A percentile compares a stretch with the other conserved stretches of the same genome.
Evolutionary conservation across 2,888 invertebrate genomes (phyloP).

Genomic region (Brachylomia viminalis): DNA sequence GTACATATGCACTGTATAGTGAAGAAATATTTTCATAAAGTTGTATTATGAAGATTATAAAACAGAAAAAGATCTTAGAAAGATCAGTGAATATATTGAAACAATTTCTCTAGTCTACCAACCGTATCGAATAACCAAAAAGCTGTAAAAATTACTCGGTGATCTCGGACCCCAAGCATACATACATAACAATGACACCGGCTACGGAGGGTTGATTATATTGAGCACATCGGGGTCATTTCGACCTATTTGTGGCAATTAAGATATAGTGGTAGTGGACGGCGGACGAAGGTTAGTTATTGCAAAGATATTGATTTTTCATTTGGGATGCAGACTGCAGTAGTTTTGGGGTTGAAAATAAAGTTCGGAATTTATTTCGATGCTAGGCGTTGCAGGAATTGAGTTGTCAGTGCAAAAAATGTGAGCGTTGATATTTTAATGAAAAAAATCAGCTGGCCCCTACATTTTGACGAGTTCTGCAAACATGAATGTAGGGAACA

Average conservation of each 20-base stretch:
- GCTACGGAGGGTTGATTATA: constrained; percentile 62
- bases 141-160: constrained; percentile 46
- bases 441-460: too few relatives aligned
- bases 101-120: constrained; percentile 22
- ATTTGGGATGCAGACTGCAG: constrained; percentile 49
- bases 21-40: too few relatives aligned
- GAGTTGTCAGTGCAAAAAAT: not conserved
- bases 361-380: not conserved
- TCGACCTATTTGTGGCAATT: constrained; percentile 68
- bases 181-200: constrained; percentile 61
- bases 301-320: constrained; percentile 62
- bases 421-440: not conserved
- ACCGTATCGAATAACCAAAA: constrained; percentile 36
- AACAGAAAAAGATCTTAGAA: not conserved
- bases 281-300: constrained; percentile 46
- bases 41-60: too few relatives aligned
- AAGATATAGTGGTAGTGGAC: constrained; percentile 52
- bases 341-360: constrained; percentile 18
- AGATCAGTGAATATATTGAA: not conserved
- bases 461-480: too few relatives aligned
- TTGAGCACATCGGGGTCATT: constrained; percentile 59
- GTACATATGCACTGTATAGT: too few relatives aligned
- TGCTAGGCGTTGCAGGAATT: not conserved
- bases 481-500: too few relatives aligned
- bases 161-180: constrained; percentile 56